phyloP scores from a whole-genome alignment of 37 sponge, comb jelly and placozoan genomes.

The Crambe crambe region DNA sequence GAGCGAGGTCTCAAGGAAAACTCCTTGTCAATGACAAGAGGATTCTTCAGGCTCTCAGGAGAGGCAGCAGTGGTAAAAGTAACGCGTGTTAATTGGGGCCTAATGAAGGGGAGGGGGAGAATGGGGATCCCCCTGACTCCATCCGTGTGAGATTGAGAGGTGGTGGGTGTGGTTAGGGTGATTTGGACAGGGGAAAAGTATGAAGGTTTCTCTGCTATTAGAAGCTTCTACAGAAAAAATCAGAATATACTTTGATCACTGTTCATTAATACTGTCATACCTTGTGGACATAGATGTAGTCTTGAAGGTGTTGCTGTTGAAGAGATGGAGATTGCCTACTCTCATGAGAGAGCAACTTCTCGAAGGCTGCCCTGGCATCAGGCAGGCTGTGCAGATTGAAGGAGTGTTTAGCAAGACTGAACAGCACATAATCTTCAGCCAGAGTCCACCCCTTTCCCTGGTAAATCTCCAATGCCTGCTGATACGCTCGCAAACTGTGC shows the following conservation, averaged over 20 bases:
- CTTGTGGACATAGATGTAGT: slow-evolving; percentile 64
- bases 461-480: slow-evolving; percentile 67
- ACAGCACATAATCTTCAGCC: slow-evolving; percentile 77
- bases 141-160: not conserved
- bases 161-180: slow-evolving; percentile 2
- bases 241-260: too few relatives aligned
- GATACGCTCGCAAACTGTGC: slow-evolving; percentile 57
- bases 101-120: slow-evolving; percentile 55
- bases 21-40: not conserved
- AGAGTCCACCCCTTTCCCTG: slow-evolving; percentile 67
- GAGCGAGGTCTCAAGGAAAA: not conserved
- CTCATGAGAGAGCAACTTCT: slow-evolving; percentile 56
- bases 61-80: slow-evolving; percentile 33
- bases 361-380: slow-evolving; percentile 47
- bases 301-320: slow-evolving; percentile 62
- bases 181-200: slow-evolving; percentile 10
- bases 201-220: not conserved
- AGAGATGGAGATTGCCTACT: slow-evolving; percentile 33
- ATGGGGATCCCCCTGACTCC: slow-evolving; percentile 14
- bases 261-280: too few relatives aligned
- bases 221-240: slow-evolving; percentile 21
- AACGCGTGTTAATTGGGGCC: slow-evolving; percentile 17
- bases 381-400: slow-evolving; percentile 30
- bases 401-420: slow-evolving; percentile 51
- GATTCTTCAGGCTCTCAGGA: not conserved